Evolutionary conservation across 2,113 vertebrate species (phyloP).

Genomic region (Laterallus jamaicensis): DNA sequence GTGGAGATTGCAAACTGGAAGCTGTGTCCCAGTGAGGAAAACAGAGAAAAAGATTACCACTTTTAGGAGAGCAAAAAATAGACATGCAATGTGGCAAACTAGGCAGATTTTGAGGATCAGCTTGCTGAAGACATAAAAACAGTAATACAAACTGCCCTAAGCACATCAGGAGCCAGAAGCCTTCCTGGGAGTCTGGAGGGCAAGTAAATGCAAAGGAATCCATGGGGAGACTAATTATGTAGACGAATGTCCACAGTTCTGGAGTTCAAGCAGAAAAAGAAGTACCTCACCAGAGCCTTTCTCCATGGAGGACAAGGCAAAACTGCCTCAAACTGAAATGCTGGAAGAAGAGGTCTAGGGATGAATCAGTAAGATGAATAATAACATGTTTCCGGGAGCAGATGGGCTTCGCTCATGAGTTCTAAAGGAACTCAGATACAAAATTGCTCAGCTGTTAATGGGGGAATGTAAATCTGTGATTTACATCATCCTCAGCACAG

Average conservation of each 20-base stretch:
- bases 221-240: neutral
- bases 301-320: neutral
- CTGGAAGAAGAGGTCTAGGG: neutral
- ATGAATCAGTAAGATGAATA: neutral
- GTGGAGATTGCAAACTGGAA: neutral
- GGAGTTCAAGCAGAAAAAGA: neutral
- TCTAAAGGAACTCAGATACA: neutral
- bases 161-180: neutral
- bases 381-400: slow-evolving; percentile 7
- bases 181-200: neutral
- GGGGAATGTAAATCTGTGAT: neutral
- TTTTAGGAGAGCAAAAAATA: neutral
- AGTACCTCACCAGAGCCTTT: neutral
- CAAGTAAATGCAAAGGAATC: neutral
- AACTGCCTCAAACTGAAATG: neutral
- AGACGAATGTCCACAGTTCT: neutral
- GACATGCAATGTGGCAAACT: neutral
- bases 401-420: neutral
- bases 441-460: neutral
- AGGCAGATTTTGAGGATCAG: neutral
- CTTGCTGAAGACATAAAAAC: neutral
- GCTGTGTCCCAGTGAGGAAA: neutral
- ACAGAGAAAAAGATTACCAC: neutral
- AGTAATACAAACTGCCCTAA: neutral
- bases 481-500: neutral